Evolutionary conservation across 2,888 invertebrate species (phyloP), one percentile per base, ranked within the genome.

Genomic region (Noctua pronuba): DNA sequence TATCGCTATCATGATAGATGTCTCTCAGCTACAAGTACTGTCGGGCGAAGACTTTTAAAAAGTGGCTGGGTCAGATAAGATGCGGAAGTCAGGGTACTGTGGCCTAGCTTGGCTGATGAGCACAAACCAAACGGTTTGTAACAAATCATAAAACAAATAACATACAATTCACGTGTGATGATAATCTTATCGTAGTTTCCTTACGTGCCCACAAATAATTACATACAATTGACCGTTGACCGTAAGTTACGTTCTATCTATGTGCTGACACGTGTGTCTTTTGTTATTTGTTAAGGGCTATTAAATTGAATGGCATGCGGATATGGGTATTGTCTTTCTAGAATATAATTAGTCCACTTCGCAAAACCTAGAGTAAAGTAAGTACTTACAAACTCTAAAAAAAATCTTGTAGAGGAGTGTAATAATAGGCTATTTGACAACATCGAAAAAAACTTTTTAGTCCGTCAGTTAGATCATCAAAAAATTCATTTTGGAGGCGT

Each of bases 201-300:
- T 65, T 73, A 81, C 81, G 81, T 84, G 84, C 41, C 49, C 18
- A 64, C 64, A 77, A 74, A 81, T 81, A 73, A 80, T 68, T 64
- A 35, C 72, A 71, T 35, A 49, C 52, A 55, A 70, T 80, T 77
- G 70, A 77, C 76, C 35, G 24, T 73, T 80, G 71, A 60, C 38
- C 64, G 58, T 28, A 67, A 18, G 18, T 52, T 46, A 65, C 38
- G 46, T 58, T 35, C 11, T 58, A 41, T 58, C 18, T 73, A 80
- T 80, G 84, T 67, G 31, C 10, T 64, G 84, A 64, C 81, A 84
- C 84, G 84, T 80, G 60, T 46, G 21, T 65, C 24, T 46, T 64
- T 18, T 60, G 38, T 52, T 16, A 62, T 70, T 72, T 71, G n/a
- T 52, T 52, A 24, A 24, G 55, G 0, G 49, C 3, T 41, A 79